Conservation (phyloP, 2,113 vertebrate species). For the Menidia beryllina region DNA sequence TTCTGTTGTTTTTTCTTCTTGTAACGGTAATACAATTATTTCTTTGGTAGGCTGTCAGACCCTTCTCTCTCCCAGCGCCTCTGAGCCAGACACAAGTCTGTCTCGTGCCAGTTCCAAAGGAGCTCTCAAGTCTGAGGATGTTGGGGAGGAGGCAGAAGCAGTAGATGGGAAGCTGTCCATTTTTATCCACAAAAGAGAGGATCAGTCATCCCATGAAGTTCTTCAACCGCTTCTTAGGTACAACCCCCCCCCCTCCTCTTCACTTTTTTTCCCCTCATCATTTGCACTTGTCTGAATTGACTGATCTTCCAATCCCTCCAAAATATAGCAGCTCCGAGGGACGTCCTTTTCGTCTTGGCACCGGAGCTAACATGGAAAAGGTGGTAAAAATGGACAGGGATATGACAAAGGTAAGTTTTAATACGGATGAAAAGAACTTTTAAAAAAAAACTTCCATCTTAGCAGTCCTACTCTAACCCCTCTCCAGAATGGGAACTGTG, state of each 20-base stretch:
- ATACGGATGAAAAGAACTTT: not conserved
- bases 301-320: not conserved
- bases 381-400: constrained; percentile 99
- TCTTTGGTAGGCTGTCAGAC: constrained; percentile 90
- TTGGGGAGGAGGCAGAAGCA: constrained; percentile 94
- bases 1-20: not conserved
- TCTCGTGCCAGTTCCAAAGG: constrained; percentile 91
- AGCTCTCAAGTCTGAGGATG: constrained; percentile 91
- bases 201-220: constrained; percentile 98
- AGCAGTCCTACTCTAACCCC: not conserved
- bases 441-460: not conserved
- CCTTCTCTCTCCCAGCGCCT: constrained; percentile 95
- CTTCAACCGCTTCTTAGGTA: constrained; percentile 97
- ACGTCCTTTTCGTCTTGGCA: constrained; percentile 95
- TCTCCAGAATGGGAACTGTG: constrained; percentile 91
- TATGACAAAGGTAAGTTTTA: constrained; percentile 92
- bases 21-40: not conserved
- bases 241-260: not conserved
- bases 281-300: constrained; percentile 10
- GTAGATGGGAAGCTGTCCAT: constrained; percentile 98
- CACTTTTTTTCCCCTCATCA: not conserved
- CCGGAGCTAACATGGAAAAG: constrained; percentile 99
- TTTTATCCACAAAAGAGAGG: constrained; percentile 97
- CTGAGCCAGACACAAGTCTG: constrained; percentile 90
- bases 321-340: constrained; percentile 94